A percentile compares a stretch with the other conserved stretches of the same genome.
phyloP scores from a whole-genome alignment of 2,797 vertebrate species.

The Remorina albescens region DNA sequence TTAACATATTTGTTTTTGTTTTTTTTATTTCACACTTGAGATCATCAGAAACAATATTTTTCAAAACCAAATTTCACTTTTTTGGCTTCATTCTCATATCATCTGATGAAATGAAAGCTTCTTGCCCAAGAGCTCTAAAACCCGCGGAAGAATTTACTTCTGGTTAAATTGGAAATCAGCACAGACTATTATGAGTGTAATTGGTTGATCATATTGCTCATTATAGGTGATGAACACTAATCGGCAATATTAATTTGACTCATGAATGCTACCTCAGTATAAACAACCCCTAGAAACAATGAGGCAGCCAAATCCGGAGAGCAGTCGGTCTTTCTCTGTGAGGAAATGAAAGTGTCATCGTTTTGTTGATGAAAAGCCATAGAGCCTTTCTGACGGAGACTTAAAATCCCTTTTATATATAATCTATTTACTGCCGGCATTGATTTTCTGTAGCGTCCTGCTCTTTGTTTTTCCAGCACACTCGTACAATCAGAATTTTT shows the following conservation, averaged over 20 bases:
- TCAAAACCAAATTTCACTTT: slow-evolving; percentile 30
- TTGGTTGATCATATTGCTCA: slow-evolving; percentile 79
- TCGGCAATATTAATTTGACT: slow-evolving; percentile 79
- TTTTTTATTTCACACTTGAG: slow-evolving; percentile 5
- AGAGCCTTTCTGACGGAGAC: slow-evolving; percentile 23
- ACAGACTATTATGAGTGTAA: slow-evolving; percentile 73
- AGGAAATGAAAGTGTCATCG: slow-evolving; percentile 38
- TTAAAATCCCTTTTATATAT: slow-evolving; percentile 21
- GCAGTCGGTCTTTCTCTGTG: slow-evolving; percentile 20
- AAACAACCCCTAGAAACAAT: slow-evolving; percentile 64
- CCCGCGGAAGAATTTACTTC: slow-evolving; percentile 58
- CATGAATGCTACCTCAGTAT: slow-evolving; percentile 69
- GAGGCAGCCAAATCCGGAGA: slow-evolving; percentile 32
- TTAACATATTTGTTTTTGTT: background rate
- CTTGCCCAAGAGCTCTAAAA: slow-evolving; percentile 50
- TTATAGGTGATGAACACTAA: slow-evolving; percentile 75
- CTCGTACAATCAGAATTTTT: slow-evolving; percentile 27
- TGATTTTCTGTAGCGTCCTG: slow-evolving; percentile 1
- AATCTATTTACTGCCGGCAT: slow-evolving; percentile 16
- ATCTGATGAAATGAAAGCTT: slow-evolving; percentile 52
- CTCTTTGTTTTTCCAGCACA: background rate
- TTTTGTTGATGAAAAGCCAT: slow-evolving; percentile 27
- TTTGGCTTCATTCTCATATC: slow-evolving; percentile 32
- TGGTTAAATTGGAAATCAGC: slow-evolving; percentile 71
- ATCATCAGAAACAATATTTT: slow-evolving; percentile 13